Percentiles rank a stretch among this genome's conserved stretches.
Conservation (phyloP, 2,888 invertebrate genomes). For the Allacma fusca region DNA sequence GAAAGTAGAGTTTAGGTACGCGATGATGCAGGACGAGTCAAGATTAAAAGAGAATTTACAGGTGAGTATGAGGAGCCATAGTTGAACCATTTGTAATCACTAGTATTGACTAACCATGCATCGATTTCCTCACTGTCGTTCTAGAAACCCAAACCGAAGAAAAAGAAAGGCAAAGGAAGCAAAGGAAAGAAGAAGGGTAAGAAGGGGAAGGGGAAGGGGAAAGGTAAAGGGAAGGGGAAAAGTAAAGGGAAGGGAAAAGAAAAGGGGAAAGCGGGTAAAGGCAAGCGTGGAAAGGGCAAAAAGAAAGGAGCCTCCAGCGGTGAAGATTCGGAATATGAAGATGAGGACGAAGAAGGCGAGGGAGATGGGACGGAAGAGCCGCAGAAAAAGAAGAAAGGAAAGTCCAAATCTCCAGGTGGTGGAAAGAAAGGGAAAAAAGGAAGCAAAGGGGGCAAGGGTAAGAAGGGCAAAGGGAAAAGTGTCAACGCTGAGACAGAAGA, state of each 20-base stretch:
- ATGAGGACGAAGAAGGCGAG: conserved; percentile 14
- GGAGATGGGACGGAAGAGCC: neutral
- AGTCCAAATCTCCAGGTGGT: conserved; percentile 22
- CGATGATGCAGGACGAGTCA: conserved; percentile 27
- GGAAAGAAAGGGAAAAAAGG: neutral
- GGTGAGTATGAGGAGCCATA: neutral
- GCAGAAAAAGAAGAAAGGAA: neutral
- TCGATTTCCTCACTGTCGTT: neutral
- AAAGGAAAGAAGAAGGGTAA: conserved; percentile 6
- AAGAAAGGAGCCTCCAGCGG: neutral
- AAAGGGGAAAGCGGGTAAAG: conserved; percentile 21
- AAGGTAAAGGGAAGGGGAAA: conserved; percentile 17
- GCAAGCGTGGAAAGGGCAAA: neutral
- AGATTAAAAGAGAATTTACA: neutral
- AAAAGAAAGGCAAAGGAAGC: conserved; percentile 2
- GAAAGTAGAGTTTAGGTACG: conserved; percentile 26
- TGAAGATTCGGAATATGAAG: conserved; percentile 28
- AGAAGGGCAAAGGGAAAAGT: conserved; percentile 6
- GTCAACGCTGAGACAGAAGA: neutral
- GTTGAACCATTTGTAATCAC: neutral
- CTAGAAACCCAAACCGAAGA: neutral
- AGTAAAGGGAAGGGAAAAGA: conserved; percentile 18
- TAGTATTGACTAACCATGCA: neutral
- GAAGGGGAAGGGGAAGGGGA: conserved; percentile 8
- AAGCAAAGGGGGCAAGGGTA: neutral